A percentile compares a stretch with the other conserved stretches of the same genome.
Conservation (phyloP, 2,888 invertebrate species). For the Willowsia nigromaculata region DNA sequence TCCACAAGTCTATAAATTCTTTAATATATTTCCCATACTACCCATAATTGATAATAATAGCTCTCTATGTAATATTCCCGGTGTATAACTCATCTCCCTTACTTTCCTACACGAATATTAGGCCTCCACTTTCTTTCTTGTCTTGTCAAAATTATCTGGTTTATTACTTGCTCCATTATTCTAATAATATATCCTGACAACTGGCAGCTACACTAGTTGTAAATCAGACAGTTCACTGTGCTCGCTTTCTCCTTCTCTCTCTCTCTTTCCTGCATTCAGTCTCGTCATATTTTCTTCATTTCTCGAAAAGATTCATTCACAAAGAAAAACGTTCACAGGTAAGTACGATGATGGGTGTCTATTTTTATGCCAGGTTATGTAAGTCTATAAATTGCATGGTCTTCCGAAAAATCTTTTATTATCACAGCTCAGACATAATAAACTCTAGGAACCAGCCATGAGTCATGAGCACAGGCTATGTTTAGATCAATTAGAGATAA, state of each 20-base stretch:
- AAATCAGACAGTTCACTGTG: neutral
- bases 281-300: neutral
- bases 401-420: slow-evolving; percentile 25
- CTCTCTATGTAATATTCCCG: neutral
- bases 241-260: neutral
- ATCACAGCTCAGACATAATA: neutral
- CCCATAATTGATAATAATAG: neutral
- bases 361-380: slow-evolving; percentile 1
- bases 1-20: neutral
- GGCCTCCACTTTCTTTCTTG: neutral
- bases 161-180: neutral
- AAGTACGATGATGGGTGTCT: neutral
- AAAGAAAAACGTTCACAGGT: neutral
- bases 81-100: neutral
- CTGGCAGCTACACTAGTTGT: neutral
- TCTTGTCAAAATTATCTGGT: slow-evolving; percentile 12
- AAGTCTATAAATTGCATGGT: slow-evolving; percentile 9
- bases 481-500: neutral
- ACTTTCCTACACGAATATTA: neutral
- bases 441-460: neutral
- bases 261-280: neutral
- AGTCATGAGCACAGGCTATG: too few species aligned
- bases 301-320: neutral
- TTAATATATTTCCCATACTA: neutral
- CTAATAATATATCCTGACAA: slow-evolving; percentile 12